Evolutionary conservation across 2,888 invertebrate species (phyloP).

Genomic region (Masnerella sp.): DNA sequence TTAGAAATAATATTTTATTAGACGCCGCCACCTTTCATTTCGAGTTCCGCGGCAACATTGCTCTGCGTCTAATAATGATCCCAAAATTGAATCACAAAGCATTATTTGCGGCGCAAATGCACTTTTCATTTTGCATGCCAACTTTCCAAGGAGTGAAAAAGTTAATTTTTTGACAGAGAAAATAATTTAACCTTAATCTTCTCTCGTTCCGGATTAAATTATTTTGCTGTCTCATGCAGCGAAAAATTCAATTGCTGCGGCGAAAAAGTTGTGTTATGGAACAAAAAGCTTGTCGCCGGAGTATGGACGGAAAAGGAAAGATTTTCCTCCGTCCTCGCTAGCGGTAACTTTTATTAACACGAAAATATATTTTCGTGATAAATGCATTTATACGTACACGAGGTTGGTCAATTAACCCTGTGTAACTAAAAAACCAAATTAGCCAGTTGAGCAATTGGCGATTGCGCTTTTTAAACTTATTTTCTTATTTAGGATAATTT

Average conservation of each 20-base stretch:
- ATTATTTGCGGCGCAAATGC: slow-evolving; percentile 34
- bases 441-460: slow-evolving; percentile 13
- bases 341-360: slow-evolving; percentile 49
- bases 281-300: slow-evolving; percentile 42
- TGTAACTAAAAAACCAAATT: slow-evolving; percentile 19
- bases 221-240: slow-evolving; percentile 53
- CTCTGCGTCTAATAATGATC: slow-evolving; percentile 17
- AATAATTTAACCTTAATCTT: slow-evolving; percentile 53
- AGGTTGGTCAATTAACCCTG: slow-evolving; percentile 21
- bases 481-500: no score
- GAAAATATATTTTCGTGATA: slow-evolving; percentile 47
- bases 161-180: slow-evolving; percentile 44
- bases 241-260: slow-evolving; percentile 56
- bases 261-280: slow-evolving; percentile 49
- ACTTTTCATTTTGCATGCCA: slow-evolving; percentile 36
- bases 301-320: slow-evolving; percentile 43
- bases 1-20: slow-evolving; percentile 13
- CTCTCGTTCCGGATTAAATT: slow-evolving; percentile 42
- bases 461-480: neutral
- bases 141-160: slow-evolving; percentile 27
- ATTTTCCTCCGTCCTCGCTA: slow-evolving; percentile 37
- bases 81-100: slow-evolving; percentile 40
- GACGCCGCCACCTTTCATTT: slow-evolving; percentile 6
- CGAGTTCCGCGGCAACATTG: neutral
- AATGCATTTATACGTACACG: slow-evolving; percentile 41